Conservation (phyloP, 2,113 vertebrate species). For the Vulpes lagopus region DNA sequence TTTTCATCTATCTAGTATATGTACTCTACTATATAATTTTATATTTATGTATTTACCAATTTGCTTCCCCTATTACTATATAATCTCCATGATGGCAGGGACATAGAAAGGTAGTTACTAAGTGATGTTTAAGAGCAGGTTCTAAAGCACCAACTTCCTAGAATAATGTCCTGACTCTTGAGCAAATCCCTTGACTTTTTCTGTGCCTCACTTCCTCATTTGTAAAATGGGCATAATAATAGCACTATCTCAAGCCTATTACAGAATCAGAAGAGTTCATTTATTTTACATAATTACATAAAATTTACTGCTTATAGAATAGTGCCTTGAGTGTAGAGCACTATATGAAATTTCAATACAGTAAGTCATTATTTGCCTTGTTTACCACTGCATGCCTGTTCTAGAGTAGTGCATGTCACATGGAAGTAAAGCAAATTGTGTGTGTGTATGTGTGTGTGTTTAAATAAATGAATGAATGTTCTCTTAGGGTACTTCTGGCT, state of each 20-base stretch:
- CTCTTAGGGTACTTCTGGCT: not conserved
- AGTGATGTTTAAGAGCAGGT: not conserved
- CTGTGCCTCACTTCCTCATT: not conserved
- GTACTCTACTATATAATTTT: not conserved
- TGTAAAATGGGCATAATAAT: not conserved
- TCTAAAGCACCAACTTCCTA: not conserved
- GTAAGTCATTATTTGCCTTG: not conserved
- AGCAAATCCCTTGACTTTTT: not conserved
- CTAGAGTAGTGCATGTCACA: not conserved
- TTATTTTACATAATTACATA: not conserved
- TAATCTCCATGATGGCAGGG: not conserved
- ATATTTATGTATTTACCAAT: not conserved
- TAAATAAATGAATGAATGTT: not conserved
- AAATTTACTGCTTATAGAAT: not conserved
- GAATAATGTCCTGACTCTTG: not conserved
- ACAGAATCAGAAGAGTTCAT: not conserved
- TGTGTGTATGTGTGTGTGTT: not conserved
- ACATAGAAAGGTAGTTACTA: not conserved
- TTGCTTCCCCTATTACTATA: not conserved
- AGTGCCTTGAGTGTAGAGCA: not conserved
- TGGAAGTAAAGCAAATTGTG: not conserved
- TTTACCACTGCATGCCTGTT: not conserved
- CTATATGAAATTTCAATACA: not conserved
- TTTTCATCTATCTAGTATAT: not conserved
- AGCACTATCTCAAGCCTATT: not conserved